Percentiles rank a stretch among this genome's conserved stretches.
Conservation (phyloP, 2,113 vertebrate species). For the Aegithalos caudatus region DNA sequence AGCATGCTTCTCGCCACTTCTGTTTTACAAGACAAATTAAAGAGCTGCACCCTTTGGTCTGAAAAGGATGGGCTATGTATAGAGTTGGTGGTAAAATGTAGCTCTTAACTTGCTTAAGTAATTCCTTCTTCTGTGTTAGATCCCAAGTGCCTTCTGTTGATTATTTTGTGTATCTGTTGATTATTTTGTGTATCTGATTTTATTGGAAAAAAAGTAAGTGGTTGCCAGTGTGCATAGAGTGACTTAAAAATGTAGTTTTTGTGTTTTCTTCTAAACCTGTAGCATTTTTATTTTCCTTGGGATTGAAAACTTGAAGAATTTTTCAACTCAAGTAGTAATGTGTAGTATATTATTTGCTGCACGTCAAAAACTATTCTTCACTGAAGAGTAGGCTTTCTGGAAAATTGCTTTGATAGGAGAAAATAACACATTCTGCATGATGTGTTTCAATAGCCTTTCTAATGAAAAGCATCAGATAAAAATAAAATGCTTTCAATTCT, state of each 20-base stretch:
- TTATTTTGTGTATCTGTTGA: not conserved
- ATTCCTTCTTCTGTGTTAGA: not conserved
- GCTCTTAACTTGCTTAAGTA: not conserved
- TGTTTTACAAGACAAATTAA: conserved; percentile 49
- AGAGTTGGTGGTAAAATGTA: not conserved
- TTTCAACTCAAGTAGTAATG: not conserved
- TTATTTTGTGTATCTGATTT: not conserved
- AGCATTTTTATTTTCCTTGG: not conserved
- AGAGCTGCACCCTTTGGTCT: not conserved
- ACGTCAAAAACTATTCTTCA: not conserved
- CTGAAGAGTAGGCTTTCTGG: conserved; percentile 26
- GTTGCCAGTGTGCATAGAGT: not conserved
- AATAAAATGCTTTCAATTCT: conserved; percentile 15
- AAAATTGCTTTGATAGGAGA: conserved; percentile 34
- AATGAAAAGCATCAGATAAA: conserved; percentile 23
- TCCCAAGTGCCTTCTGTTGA: not conserved
- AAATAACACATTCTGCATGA: conserved; percentile 24
- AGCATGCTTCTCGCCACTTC: conserved; percentile 2
- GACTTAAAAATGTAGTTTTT: not conserved
- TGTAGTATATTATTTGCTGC: conserved; percentile 7
- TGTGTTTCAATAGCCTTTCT: conserved; percentile 22
- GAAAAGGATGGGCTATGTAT: not conserved
- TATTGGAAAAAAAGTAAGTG: not conserved
- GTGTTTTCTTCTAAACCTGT: not conserved
- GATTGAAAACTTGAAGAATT: not conserved